These are phyloP conservation scores for Eonycteris spelaea DNA, from an alignment of 2,113 vertebrate genomes.

Conservation along the genomic window DNA sequence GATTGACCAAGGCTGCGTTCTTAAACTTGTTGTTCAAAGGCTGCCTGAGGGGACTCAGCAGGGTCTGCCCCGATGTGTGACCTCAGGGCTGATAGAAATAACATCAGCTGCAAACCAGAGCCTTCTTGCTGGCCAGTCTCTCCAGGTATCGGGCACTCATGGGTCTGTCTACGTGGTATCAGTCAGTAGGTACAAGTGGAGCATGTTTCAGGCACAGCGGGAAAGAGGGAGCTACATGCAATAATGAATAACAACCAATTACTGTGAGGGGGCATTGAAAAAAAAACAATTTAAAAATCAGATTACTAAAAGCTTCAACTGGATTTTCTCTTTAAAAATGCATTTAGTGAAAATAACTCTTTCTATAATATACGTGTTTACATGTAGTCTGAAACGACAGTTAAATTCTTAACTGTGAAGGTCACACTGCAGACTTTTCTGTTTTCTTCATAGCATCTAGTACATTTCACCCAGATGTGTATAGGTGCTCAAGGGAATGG, in stretches of 20 bases:
- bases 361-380: neutral
- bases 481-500: neutral
- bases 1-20: neutral
- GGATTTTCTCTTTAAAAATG: neutral
- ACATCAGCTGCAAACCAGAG: neutral
- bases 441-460: neutral
- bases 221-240: neutral
- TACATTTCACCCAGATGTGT: neutral
- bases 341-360: neutral
- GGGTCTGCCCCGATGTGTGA: neutral
- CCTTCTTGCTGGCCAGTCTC: neutral
- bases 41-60: neutral
- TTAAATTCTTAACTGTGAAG: neutral
- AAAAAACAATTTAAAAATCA: neutral
- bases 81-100: neutral
- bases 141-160: neutral
- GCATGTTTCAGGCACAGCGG: neutral
- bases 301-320: neutral
- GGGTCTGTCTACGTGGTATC: neutral
- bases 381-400: neutral
- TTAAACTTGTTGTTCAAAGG: conserved; percentile 1
- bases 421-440: neutral
- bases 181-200: neutral
- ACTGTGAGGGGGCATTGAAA: neutral
- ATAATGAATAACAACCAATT: neutral